A percentile compares a stretch with the other conserved stretches of the same genome.
Conservation (phyloP, 2,888 invertebrate genomes). For the Ctena decussata region DNA sequence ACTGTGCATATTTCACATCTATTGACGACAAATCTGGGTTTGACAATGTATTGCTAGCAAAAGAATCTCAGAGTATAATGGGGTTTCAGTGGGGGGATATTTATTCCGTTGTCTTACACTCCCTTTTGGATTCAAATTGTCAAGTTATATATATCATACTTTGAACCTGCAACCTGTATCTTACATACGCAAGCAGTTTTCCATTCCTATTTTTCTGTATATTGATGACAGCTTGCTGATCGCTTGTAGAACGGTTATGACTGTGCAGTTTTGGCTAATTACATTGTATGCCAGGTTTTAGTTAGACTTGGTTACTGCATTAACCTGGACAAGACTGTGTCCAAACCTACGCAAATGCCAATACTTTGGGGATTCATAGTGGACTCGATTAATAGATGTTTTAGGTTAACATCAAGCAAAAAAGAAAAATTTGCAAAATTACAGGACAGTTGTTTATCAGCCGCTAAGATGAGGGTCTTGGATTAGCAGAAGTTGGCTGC, state of each 20-base stretch:
- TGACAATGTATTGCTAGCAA: conserved; percentile 27
- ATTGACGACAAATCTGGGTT: conserved; percentile 45
- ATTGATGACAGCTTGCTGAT: conserved; percentile 32
- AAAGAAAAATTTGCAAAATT: background rate
- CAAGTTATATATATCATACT: conserved; percentile 42
- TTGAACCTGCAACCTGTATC: conserved; percentile 4
- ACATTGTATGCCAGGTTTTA: conserved; percentile 3
- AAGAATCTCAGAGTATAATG: conserved; percentile 6
- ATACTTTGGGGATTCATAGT: conserved; percentile 43
- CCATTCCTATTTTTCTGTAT: background rate
- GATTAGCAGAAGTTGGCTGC: background rate
- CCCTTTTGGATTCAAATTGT: conserved; percentile 36
- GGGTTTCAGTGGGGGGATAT: conserved; percentile 41
- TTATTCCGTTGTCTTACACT: conserved; percentile 27
- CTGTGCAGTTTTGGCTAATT: background rate
- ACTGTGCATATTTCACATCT: conserved; percentile 11
- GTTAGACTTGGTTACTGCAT: conserved; percentile 45
- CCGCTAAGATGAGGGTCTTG: too few relatives aligned
- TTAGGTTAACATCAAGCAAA: conserved; percentile 20
- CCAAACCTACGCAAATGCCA: conserved; percentile 8
- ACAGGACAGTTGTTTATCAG: too few relatives aligned
- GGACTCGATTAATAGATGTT: conserved; percentile 37
- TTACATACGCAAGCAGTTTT: conserved; percentile 2
- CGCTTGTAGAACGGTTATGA: background rate
- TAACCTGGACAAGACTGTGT: conserved; percentile 21